These are phyloP conservation scores for Pterophyllum scalare DNA, from an alignment of 2,113 vertebrate genomes.

Conservation along the genomic window DNA sequence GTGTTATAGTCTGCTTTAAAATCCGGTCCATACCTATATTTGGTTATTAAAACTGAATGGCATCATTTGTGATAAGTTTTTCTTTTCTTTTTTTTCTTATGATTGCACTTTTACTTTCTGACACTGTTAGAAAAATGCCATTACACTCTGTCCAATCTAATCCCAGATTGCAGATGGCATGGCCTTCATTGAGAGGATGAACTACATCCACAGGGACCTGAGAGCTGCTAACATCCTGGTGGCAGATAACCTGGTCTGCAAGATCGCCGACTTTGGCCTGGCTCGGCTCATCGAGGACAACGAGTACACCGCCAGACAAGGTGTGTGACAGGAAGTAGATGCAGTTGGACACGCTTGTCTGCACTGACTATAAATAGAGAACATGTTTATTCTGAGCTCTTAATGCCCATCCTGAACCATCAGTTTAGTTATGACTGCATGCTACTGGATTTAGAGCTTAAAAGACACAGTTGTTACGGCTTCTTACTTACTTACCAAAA, in stretches of 20 bases:
- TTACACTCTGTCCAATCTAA: not conserved
- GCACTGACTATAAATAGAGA: not conserved
- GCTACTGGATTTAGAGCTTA: not conserved
- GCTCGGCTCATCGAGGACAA: constrained; percentile 99
- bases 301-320: constrained; percentile 98
- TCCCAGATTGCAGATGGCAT: constrained; percentile 96
- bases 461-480: not conserved
- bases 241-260: constrained; percentile 96
- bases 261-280: constrained; percentile 98
- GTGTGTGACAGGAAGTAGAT: constrained; percentile 67
- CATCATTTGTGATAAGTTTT: not conserved
- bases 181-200: constrained; percentile 99
- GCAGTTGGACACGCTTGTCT: not conserved
- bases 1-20: not conserved
- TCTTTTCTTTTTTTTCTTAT: not conserved
- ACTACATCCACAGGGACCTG: constrained; percentile 99
- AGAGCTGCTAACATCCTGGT: constrained; percentile 98
- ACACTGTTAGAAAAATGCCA: not conserved
- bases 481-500: not conserved
- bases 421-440: not conserved
- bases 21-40: not conserved
- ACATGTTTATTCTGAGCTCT: not conserved
- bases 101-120: not conserved
- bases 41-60: not conserved
- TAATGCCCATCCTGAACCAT: not conserved